These are phyloP conservation scores for Epsilonema sp. DNA, from an alignment of 2,888 invertebrate genomes.

Conservation along the genomic window DNA sequence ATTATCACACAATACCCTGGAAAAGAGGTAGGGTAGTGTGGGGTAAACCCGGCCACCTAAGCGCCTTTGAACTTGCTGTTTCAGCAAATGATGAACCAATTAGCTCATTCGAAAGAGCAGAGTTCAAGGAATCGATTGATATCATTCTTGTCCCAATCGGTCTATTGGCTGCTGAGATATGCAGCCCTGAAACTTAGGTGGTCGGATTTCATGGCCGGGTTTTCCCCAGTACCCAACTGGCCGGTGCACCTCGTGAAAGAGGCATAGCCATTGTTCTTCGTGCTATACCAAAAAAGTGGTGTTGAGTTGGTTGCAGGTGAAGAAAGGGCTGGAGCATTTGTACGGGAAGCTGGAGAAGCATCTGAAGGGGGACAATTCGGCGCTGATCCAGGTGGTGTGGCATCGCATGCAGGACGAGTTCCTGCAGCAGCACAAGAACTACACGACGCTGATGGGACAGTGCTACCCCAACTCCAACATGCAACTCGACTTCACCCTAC, in stretches of 20 bases:
- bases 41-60: too few species aligned
- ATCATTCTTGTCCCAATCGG: too few species aligned
- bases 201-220: too few species aligned
- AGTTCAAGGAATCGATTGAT: too few species aligned
- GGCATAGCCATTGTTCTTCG: too few species aligned
- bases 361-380: constrained; percentile 42
- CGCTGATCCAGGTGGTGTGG: constrained; percentile 65
- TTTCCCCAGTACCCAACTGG: background rate
- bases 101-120: too few species aligned
- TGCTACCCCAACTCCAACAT: constrained; percentile 92
- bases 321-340: constrained; percentile 70
- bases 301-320: constrained; percentile 39
- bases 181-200: too few species aligned
- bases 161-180: too few species aligned
- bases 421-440: constrained; percentile 76
- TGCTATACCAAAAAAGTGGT: background rate
- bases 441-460: constrained; percentile 62
- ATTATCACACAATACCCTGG: constrained; percentile 77
- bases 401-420: constrained; percentile 98
- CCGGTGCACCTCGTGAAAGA: too few species aligned
- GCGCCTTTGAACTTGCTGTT: too few species aligned
- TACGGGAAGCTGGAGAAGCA: constrained; percentile 94
- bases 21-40: constrained; percentile 43
- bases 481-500: constrained; percentile 72
- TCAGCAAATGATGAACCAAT: too few species aligned